phyloP scores from a whole-genome alignment of 1,140 invertebrate genomes.

The Laupala kohalensis region DNA sequence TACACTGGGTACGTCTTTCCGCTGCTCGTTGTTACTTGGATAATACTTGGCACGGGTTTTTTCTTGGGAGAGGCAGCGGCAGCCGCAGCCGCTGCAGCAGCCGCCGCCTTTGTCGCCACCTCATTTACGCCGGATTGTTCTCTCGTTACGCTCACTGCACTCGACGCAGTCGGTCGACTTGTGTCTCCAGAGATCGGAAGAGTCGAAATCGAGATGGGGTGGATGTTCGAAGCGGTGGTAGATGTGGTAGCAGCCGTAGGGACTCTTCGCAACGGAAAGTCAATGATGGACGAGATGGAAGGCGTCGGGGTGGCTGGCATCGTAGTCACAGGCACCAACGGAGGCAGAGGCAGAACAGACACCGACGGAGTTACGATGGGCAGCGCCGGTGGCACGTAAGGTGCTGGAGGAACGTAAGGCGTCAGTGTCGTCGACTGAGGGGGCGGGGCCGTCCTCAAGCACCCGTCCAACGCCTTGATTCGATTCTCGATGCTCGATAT shows the following conservation, averaged over 20 bases:
- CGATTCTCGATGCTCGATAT: constrained; percentile 65
- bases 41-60: constrained; percentile 6
- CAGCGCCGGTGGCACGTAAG: background rate
- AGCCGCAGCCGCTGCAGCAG: background rate
- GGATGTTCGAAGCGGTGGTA: background rate
- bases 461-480: constrained; percentile 53
- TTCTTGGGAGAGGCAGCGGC: background rate
- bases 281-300: constrained; percentile 1
- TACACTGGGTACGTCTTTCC: constrained; percentile 2
- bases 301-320: background rate
- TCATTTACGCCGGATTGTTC: background rate
- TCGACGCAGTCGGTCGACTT: background rate
- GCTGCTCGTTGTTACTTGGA: constrained; percentile 9
- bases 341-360: constrained; percentile 2
- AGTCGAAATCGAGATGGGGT: background rate
- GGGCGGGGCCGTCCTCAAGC: background rate
- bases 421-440: background rate
- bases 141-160: background rate
- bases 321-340: background rate
- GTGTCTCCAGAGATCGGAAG: background rate
- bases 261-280: constrained; percentile 7
- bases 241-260: background rate
- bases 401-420: background rate
- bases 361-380: constrained; percentile 5
- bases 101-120: background rate